A percentile compares a stretch with the other conserved stretches of the same genome.
These are phyloP conservation scores for Listronotus oregonensis DNA, from an alignment of 1,140 invertebrate genomes.

Conservation along the genomic window DNA sequence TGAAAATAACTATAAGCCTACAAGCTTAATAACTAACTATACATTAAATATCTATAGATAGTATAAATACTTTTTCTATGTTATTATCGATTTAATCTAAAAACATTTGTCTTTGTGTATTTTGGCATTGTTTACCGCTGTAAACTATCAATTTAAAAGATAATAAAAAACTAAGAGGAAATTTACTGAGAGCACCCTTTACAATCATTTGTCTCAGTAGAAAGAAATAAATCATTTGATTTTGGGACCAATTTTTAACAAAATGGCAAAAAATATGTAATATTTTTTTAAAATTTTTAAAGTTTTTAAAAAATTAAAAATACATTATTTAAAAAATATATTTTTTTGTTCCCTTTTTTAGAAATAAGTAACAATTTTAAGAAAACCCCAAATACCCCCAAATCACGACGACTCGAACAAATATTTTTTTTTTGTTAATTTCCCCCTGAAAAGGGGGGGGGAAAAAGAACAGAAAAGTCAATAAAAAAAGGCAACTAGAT, in stretches of 20 bases:
- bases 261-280: background rate
- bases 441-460: constrained; percentile 20
- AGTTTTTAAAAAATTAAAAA: background rate
- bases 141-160: too few relatives aligned
- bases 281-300: too few relatives aligned
- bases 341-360: constrained; percentile 10
- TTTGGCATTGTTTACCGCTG: too few relatives aligned
- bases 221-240: constrained; percentile 17
- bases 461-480: too few relatives aligned
- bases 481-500: too few relatives aligned
- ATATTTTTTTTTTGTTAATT: constrained; percentile 21
- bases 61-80: too few relatives aligned
- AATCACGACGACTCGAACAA: constrained; percentile 10
- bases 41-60: too few relatives aligned
- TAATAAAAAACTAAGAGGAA: background rate
- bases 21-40: too few relatives aligned
- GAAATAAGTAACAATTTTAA: constrained; percentile 18
- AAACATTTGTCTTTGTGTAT: too few relatives aligned
- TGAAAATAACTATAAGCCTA: too few relatives aligned
- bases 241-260: background rate
- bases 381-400: constrained; percentile 33
- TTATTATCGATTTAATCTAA: too few relatives aligned
- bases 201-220: constrained; percentile 10
- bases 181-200: constrained; percentile 16
- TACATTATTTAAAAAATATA: background rate